Evolutionary conservation across 2,797 vertebrate species (phyloP), one percentile per base, ranked within the genome.

Genomic region (Malurus leucopterus): DNA sequence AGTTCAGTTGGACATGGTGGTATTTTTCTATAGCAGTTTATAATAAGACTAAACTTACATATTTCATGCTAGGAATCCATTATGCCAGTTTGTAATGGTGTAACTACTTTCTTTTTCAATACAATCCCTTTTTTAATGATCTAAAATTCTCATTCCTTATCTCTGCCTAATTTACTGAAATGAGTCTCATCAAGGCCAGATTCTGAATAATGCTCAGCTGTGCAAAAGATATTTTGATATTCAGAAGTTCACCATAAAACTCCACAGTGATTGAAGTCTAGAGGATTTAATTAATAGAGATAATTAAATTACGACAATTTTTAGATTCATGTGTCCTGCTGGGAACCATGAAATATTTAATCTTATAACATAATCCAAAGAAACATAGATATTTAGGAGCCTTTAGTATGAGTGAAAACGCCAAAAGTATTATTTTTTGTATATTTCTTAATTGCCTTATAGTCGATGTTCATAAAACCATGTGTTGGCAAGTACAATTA

Each of bases 401-500:
- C 50, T 89, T 87, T 57, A 75, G 47, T 80, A 26, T 20, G 38
- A 88, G 55, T 83, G 89, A 93, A 91, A 86, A 34, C 46, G 51
- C 77, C 43, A 85, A 54, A 92, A 92, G 20, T 82, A 78, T 78
- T 93, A 75, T 90, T 93, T 93, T 95, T 95, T 87, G 67, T 87
- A 68, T 87, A 30, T 65, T 94, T 92, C 36, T 70, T 96, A 92
- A 90, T 95, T 91, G 44, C 82, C 95, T 93, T 91, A 93, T 81
- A 44, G 36, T 58, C 32, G 82, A 50, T 75, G 38, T 93, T 79
- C 58, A 46, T 95, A 96, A 96, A 94, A 61, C 59, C 47, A 77
- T 64, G 41, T 64, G 61, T 78, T 93, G 78, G 88, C 86, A 95
- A 95, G 67, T 59, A 74, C 86, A 95, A 58, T 95, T 96, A 92